These are phyloP conservation scores for Lonchura striata DNA, from an alignment of 2,113 vertebrate species.

Conservation along the genomic window DNA sequence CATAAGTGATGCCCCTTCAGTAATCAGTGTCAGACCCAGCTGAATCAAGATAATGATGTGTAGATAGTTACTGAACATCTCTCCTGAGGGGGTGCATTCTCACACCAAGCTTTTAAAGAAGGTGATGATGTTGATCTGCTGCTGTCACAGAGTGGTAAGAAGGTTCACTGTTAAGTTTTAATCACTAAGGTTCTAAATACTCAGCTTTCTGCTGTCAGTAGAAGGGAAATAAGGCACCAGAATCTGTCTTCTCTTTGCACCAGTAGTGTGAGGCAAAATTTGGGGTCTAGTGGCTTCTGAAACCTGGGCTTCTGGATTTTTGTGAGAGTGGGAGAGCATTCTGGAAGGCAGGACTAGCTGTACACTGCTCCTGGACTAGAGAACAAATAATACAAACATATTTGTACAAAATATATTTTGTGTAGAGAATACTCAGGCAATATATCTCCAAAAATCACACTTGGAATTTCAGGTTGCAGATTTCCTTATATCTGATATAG, in stretches of 20 bases:
- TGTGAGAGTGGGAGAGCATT: neutral
- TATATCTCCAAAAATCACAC: fast-evolving
- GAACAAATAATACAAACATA: neutral
- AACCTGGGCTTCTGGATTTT: neutral
- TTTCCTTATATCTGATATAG: neutral
- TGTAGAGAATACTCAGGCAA: neutral
- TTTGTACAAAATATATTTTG: neutral
- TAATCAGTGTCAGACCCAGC: neutral
- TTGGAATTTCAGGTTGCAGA: neutral
- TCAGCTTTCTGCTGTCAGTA: neutral
- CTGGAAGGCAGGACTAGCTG: neutral
- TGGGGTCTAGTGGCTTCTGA: neutral
- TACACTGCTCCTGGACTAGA: neutral
- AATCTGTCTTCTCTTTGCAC: fast-evolving
- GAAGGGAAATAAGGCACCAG: neutral
- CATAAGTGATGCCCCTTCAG: neutral
- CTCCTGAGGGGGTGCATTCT: neutral
- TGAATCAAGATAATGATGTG: neutral
- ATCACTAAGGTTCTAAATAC: neutral
- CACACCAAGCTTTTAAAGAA: neutral
- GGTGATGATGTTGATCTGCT: neutral
- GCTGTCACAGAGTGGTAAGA: neutral
- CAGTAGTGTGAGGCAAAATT: neutral
- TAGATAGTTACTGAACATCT: neutral
- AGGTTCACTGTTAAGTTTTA: neutral